A percentile compares a stretch with the other conserved stretches of the same genome.
Evolutionary conservation across 2,797 vertebrate genomes (phyloP).

Genomic region (Scolopax bukidnonensis): DNA sequence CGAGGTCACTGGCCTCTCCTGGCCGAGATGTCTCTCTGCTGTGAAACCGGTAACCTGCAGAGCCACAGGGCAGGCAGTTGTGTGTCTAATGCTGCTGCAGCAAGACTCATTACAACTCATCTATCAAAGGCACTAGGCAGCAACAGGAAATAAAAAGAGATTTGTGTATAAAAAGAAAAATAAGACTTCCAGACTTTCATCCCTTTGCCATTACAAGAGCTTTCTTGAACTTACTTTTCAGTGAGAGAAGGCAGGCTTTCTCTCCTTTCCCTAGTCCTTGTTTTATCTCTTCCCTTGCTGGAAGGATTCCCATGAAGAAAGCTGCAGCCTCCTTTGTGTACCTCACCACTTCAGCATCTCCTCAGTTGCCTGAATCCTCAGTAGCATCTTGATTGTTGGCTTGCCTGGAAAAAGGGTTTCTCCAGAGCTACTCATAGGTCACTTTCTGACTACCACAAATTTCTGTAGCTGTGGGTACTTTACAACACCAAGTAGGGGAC

Average conservation of each 20-base stretch:
- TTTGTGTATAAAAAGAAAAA: not conserved
- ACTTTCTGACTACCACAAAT: not conserved
- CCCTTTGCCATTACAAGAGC: not conserved
- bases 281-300: not conserved
- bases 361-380: not conserved
- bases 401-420: not conserved
- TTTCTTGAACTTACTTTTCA: not conserved
- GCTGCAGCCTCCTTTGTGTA: not conserved
- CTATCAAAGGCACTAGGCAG: not conserved
- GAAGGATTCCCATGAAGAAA: not conserved
- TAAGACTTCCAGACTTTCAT: not conserved
- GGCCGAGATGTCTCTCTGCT: not conserved
- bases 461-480: not conserved
- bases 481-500: not conserved
- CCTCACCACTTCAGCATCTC: not conserved
- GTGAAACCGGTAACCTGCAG: not conserved
- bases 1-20: not conserved
- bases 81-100: not conserved
- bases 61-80: not conserved
- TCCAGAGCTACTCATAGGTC: not conserved
- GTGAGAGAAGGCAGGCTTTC: not conserved
- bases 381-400: not conserved
- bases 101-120: not conserved
- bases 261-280: not conserved
- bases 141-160: not conserved